A percentile compares a stretch with the other conserved stretches of the same genome.
These are phyloP conservation scores for Pontoporia blainvillei DNA, from an alignment of 2,113 vertebrate genomes.

Conservation along the genomic window DNA sequence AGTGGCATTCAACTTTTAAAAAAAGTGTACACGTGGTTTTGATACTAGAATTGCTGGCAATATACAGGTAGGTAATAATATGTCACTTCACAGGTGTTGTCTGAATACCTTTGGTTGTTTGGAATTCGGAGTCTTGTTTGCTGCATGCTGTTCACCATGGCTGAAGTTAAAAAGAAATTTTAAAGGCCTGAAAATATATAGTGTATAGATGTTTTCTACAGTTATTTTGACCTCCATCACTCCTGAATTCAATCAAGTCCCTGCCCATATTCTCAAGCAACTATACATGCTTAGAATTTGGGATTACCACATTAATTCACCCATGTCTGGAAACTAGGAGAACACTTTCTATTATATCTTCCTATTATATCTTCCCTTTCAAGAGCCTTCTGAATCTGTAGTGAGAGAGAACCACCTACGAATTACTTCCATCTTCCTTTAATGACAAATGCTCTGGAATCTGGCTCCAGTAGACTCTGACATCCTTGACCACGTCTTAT, in stretches of 20 bases:
- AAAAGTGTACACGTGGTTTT: conserved; percentile 58
- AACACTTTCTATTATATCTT: background rate
- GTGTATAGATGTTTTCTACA: conserved; percentile 16
- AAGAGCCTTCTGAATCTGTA: background rate
- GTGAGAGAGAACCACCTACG: background rate
- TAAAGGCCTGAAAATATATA: background rate
- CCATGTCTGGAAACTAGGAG: too few species aligned
- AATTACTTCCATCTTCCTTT: background rate
- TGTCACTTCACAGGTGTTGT: background rate
- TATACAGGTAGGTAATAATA: conserved; percentile 32
- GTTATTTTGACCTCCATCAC: background rate
- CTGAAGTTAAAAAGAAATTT: conserved; percentile 60
- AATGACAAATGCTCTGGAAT: background rate
- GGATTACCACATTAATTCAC: background rate
- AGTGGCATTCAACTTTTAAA: conserved; percentile 50
- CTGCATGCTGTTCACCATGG: background rate
- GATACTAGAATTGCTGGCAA: conserved; percentile 50
- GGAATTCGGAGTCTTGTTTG: conserved; percentile 53
- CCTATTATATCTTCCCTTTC: background rate
- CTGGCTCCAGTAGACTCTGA: background rate
- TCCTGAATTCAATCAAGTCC: background rate
- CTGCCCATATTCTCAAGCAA: background rate
- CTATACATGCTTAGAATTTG: background rate
- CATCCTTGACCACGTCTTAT: background rate
- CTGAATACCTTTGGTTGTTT: conserved; percentile 72